phyloP scores from a whole-genome alignment of 2,113 vertebrate species.

The Pedetes capensis region DNA sequence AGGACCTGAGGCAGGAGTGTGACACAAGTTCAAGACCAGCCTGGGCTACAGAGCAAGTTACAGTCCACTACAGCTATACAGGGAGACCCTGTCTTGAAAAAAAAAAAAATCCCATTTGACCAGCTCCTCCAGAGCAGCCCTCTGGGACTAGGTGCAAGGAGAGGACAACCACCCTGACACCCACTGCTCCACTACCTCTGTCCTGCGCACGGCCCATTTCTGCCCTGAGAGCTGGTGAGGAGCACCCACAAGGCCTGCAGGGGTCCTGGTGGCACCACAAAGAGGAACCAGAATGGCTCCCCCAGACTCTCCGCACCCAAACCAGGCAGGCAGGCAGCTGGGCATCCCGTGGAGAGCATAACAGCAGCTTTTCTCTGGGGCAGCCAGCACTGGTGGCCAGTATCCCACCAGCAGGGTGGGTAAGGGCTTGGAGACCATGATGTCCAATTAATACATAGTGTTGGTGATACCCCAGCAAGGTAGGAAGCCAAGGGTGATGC shows the following conservation, averaged over 20 bases:
- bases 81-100: too few species aligned
- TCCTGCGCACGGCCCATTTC: too few species aligned
- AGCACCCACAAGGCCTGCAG: neutral
- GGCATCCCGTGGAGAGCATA: neutral
- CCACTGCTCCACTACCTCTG: neutral
- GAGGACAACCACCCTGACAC: neutral
- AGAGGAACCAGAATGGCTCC: neutral
- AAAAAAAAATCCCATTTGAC: too few species aligned
- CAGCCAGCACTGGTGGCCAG: neutral
- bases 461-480: neutral
- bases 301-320: neutral
- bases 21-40: too few species aligned
- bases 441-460: fast-evolving
- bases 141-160: fast-evolving
- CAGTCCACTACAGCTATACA: too few species aligned
- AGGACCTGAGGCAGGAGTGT: too few species aligned
- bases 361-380: too few species aligned
- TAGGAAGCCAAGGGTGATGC: too few species aligned
- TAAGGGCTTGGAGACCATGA: neutral
- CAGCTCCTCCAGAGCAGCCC: neutral
- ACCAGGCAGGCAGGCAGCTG: neutral
- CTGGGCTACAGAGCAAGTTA: too few species aligned
- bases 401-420: too few species aligned
- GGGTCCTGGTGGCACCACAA: neutral
- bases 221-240: neutral